These are phyloP conservation scores for Microhierax caerulescens DNA, from an alignment of 2,797 vertebrate genomes.

Conservation along the genomic window DNA sequence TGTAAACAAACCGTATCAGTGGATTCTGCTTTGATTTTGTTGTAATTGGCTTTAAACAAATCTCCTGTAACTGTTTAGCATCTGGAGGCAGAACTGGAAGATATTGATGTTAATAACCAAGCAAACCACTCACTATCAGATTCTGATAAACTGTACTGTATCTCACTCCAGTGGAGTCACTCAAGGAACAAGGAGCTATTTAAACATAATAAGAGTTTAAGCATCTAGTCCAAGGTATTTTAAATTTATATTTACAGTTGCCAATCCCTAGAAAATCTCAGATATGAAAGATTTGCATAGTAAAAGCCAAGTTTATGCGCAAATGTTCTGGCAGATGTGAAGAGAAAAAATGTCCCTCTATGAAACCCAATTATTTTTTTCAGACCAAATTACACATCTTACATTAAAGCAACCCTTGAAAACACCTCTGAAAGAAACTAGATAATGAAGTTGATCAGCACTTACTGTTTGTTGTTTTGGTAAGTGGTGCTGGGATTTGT, in stretches of 20 bases:
- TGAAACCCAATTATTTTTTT: background rate
- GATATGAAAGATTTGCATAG: background rate
- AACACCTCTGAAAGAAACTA: background rate
- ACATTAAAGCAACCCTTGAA: background rate
- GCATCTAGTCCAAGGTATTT: background rate
- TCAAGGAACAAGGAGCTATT: background rate
- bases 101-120: background rate
- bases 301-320: background rate
- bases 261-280: background rate
- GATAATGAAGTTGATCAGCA: background rate
- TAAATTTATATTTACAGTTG: background rate
- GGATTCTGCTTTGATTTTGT: slow-evolving; percentile 19
- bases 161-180: background rate
- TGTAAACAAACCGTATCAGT: background rate
- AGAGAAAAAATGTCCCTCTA: background rate
- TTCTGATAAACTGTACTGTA: background rate
- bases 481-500: background rate
- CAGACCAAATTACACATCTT: background rate
- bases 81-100: background rate
- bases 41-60: background rate
- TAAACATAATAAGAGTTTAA: background rate
- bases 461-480: background rate
- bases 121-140: background rate
- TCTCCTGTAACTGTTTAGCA: slow-evolving; percentile 5
- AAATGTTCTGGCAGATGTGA: background rate